Percentiles rank a stretch among this genome's conserved stretches.
phyloP scores from a whole-genome alignment of 2,888 invertebrate species.

The Drosophila kambysellisi region DNA sequence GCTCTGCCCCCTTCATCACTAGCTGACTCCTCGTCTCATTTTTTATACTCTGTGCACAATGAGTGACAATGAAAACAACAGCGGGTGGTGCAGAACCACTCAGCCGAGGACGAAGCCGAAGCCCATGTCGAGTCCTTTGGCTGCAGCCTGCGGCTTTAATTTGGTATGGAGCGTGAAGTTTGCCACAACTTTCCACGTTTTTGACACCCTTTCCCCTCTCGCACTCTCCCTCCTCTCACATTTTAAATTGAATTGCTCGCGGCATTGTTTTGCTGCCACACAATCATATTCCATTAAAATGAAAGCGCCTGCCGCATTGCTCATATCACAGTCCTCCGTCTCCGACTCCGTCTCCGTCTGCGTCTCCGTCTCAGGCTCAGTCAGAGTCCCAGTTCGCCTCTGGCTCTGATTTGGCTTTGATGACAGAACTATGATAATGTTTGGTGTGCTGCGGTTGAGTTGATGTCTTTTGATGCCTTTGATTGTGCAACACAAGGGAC shows the following conservation, averaged over 20 bases:
- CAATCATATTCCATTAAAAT: constrained; percentile 84
- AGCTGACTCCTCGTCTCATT: constrained; percentile 37
- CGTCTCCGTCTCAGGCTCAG: not conserved
- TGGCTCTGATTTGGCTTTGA: constrained; percentile 69
- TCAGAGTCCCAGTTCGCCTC: constrained; percentile 34
- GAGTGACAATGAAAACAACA: constrained; percentile 81
- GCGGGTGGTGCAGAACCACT: constrained; percentile 73
- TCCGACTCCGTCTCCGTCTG: constrained; percentile 4
- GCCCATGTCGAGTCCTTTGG: constrained; percentile 25
- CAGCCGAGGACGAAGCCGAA: constrained; percentile 38
- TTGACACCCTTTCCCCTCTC: constrained; percentile 37
- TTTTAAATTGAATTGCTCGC: constrained; percentile 83
- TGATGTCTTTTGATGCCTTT: constrained; percentile 60
- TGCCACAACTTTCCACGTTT: constrained; percentile 70
- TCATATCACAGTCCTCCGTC: constrained; percentile 65
- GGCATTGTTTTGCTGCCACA: constrained; percentile 84
- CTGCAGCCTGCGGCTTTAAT: constrained; percentile 75
- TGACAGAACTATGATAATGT: constrained; percentile 73
- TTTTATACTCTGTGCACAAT: constrained; percentile 65
- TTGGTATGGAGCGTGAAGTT: constrained; percentile 77
- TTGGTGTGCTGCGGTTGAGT: constrained; percentile 63
- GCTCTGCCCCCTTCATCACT: constrained; percentile 1
- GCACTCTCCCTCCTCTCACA: constrained; percentile 58
- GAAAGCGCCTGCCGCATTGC: constrained; percentile 54
- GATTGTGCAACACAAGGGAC: constrained; percentile 49